Evolutionary conservation across 2,113 vertebrate genomes (phyloP), one percentile per base, ranked within the genome.

Genomic region (Triplophysa rosa): DNA sequence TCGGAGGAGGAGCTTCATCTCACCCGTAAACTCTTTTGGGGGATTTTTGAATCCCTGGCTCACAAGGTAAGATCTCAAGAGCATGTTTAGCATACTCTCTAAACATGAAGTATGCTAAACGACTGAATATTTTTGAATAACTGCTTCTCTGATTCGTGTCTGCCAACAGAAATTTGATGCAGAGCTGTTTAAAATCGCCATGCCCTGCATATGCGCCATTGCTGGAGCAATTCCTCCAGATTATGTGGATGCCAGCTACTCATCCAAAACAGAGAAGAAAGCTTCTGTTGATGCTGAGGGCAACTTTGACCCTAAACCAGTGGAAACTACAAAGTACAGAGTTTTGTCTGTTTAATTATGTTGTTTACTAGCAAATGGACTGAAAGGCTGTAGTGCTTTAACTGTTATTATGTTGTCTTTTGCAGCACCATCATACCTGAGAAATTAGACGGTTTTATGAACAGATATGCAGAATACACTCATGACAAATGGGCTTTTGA

Each of bases 401-500:
- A 8, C 16, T 24, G 40, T 24, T 52, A 8, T 3, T 17, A 58
- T 52, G 13, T 76, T 12, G 7, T 33, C 33, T 65, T 13, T 21
- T 40, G 49, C 79, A 98, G 96, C 37, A 96, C 96, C 11, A 98
- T 98, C 67, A 96, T 98, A 82, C 96, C 96, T 0, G 96, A 98
- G 91, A 95, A 95, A 81, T 88, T 98, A 64, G 96, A 97, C 68
- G 87, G 92, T 1, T 96, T 96, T 75, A 97, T 97, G 81, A 97
- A 98, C 90, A 97, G 92, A 88, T 97, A 95, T 29, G 96, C 96
- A 0, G 96, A 98, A 84, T 95, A 95, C 74, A 97, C 95, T 0
- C 96, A 98, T 0, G 96, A 98, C 87, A 96, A 92, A 85, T 98
- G 96, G 96, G 96, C 96, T 10, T 98, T 97, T 61, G 96, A 97